Percentiles rank a stretch among this genome's conserved stretches.
Conservation (phyloP, 2,888 invertebrate species). For the Melanchra persicariae region DNA sequence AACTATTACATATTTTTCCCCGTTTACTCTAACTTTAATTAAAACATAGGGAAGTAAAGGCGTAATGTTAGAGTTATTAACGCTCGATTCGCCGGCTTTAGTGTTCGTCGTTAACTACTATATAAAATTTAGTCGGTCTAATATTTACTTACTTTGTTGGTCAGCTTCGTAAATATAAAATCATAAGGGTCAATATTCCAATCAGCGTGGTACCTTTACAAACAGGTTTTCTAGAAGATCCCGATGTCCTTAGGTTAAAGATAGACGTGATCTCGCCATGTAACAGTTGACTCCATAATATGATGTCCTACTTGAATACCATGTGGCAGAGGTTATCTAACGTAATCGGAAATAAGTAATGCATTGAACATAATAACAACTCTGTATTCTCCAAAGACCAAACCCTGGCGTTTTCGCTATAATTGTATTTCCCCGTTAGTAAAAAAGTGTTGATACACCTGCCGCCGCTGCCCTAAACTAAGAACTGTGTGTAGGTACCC, state of each 20-base stretch:
- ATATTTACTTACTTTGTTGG: too few relatives aligned
- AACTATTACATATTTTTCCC: not conserved
- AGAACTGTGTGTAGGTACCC: too few relatives aligned
- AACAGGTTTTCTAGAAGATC: constrained; percentile 39
- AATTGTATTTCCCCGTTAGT: too few relatives aligned
- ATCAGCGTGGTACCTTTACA: not conserved
- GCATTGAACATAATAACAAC: not conserved
- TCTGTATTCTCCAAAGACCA: not conserved
- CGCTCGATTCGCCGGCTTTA: too few relatives aligned
- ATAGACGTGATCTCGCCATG: constrained; percentile 1
- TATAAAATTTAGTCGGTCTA: too few relatives aligned
- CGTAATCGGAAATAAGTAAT: not conserved
- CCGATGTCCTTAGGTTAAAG: constrained; percentile 34
- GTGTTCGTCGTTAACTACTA: not conserved
- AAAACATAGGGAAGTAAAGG: not conserved
- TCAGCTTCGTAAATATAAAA: constrained; percentile 12
- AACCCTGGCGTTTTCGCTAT: too few relatives aligned
- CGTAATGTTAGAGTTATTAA: not conserved
- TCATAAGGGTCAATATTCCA: constrained; percentile 2
- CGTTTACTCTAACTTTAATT: not conserved
- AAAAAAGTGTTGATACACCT: too few relatives aligned
- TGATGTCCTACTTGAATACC: constrained; percentile 24
- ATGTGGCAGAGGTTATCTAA: not conserved
- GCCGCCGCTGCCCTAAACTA: too few relatives aligned
- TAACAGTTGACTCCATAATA: constrained; percentile 13